These are phyloP conservation scores for Porites evermanni DNA, from an alignment of 92 coral and sea anemone species.

Conservation along the genomic window DNA sequence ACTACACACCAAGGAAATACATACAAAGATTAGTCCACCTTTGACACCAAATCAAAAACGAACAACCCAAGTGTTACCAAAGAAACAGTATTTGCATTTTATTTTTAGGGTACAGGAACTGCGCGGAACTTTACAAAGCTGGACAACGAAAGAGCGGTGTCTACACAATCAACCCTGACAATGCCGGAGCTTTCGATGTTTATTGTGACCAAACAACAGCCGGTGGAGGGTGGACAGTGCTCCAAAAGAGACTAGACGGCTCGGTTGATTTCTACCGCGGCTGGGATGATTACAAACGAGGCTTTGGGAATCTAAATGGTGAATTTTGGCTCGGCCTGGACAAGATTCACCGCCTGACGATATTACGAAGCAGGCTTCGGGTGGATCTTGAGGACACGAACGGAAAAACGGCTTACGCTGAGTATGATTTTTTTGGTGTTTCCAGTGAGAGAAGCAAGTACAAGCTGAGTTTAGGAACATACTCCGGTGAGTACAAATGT, in stretches of 20 bases:
- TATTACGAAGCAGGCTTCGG: neutral
- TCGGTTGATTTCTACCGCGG: constrained; percentile 6
- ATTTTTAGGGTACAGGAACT: neutral
- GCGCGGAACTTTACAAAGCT: constrained; percentile 4
- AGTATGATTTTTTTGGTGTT: constrained; percentile 1
- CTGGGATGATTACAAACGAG: constrained; percentile 7
- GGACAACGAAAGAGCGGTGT: neutral
- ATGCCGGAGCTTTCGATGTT: neutral
- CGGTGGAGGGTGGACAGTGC: constrained; percentile 9
- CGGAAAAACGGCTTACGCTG: constrained; percentile 3
- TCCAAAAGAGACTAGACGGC: constrained; percentile 10
- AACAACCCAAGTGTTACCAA: no score
- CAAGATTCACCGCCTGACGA: neutral
- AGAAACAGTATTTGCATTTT: neutral
- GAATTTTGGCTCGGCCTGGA: constrained; percentile 15
- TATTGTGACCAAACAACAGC: constrained; percentile 12
- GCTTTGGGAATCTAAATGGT: neutral
- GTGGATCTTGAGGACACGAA: neutral
- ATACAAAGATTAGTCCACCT: no score
- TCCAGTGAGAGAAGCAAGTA: neutral
- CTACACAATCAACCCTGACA: constrained; percentile 2
- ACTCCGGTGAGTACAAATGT: neutral
- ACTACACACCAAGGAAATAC: no score
- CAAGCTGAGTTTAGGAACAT: constrained; percentile 3
- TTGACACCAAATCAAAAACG: no score